A percentile compares a stretch with the other conserved stretches of the same genome.
These are phyloP conservation scores for Cuculus canorus DNA, from an alignment of 2,797 vertebrate species.

Conservation along the genomic window DNA sequence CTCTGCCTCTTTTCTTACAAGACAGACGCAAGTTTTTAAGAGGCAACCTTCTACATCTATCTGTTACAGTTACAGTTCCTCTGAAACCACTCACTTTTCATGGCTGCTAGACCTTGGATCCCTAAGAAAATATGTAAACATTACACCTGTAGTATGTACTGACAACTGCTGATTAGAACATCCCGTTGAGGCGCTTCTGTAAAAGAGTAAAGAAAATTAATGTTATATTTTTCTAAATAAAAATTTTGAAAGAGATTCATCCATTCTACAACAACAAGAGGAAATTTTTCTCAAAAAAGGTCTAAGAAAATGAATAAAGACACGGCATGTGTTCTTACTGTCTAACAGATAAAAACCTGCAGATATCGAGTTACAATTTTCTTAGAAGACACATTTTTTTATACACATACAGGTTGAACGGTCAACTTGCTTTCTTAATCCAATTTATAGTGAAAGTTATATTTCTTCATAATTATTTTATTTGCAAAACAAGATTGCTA, in stretches of 20 bases:
- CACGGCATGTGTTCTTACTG: neutral
- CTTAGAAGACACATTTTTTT: neutral
- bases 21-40: neutral
- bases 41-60: neutral
- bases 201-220: neutral
- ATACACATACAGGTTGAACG: neutral
- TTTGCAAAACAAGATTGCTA: neutral
- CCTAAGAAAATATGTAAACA: neutral
- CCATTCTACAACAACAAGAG: neutral
- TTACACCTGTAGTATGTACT: neutral
- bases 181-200: rapidly evolving
- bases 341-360: neutral
- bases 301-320: neutral
- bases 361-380: neutral
- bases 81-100: neutral
- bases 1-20: neutral
- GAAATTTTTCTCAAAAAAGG: neutral
- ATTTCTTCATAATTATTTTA: neutral
- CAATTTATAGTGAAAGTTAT: neutral
- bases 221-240: neutral
- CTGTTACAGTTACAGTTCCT: neutral
- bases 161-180: neutral
- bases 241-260: neutral
- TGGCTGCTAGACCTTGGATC: neutral
- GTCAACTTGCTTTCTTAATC: neutral